Conservation (phyloP, 1,140 invertebrate genomes). For the Heliconius hewitsoni region DNA sequence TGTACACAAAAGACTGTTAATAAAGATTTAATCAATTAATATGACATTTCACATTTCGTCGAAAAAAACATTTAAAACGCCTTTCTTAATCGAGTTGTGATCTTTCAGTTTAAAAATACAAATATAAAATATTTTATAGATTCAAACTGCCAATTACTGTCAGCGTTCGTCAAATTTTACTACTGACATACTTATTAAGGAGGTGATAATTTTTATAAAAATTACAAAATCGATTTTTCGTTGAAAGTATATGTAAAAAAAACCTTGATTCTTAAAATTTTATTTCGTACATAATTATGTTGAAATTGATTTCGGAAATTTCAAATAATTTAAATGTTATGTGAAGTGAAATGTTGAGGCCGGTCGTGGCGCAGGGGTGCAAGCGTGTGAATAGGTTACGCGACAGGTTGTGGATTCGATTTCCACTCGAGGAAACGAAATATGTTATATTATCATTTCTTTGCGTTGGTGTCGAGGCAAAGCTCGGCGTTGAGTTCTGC, state of each 20-base stretch:
- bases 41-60: neutral
- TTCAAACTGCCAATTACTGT: neutral
- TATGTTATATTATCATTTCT: no score
- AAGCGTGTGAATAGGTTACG: no score
- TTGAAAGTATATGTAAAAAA: neutral
- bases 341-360: neutral
- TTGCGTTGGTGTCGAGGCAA: no score
- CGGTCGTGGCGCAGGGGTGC: neutral
- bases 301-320: neutral
- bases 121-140: neutral
- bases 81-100: neutral
- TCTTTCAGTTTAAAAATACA: neutral
- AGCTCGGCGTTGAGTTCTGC: no score
- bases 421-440: no score
- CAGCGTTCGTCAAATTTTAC: neutral
- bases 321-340: constrained; percentile 1
- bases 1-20: no score
- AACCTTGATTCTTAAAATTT: constrained; percentile 1
- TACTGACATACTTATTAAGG: neutral
- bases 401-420: no score
- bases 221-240: constrained; percentile 9
- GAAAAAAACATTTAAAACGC: neutral
- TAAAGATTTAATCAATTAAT: no score
- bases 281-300: constrained; percentile 1
- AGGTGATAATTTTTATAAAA: neutral